Evolutionary conservation across 2,888 invertebrate species (phyloP), one percentile per base, ranked within the genome.

Genomic region (Ligdia adustata): DNA sequence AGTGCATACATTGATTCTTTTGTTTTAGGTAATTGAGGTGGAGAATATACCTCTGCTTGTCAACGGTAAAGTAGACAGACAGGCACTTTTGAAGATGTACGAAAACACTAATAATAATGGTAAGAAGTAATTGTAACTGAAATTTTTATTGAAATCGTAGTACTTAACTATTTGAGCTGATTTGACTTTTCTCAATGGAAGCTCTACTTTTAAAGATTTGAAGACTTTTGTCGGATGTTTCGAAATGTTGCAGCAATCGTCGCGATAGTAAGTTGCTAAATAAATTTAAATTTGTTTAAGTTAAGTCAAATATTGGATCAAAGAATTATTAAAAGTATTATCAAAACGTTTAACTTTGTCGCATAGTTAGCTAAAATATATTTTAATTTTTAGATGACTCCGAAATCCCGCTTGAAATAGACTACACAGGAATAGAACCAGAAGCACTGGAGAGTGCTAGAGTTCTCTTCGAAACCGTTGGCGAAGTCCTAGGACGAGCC

Each of bases 51-150:
- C 97, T 0, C 81, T 96, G 14, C 85, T 97, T 16, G 95, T 96
- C 0, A 97, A 97, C 72, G 97, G 97, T 0, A 97, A 97, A 85
- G 94, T 94, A 4, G 97, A 97, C 78, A 90, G 97, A 22, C 96
- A 97, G 70, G 86, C 93, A 0, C 77, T 97, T 18, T 79, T 97
- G 38, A 94, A 93, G 67, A 92, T 92, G 72, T 97, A 95, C 64
- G 94, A 95, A 72, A 93, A 92, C 42, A 92, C 93, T 0, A 94
- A 93, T 55, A 94, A 94, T 60, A 94, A 92, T 55, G 92, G 93
- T 93, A 73, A 85, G 80, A 28, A 24, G 7, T 11, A 3, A 13
- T 13, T 12, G 1, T 4, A 13, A 13, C 13, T 28, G 11, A 27
- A n/a, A n/a, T n/a, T 7, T 3, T 13, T 12, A 18, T 6, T 18